These are phyloP conservation scores for Drosophila lacertosa DNA, from an alignment of 1,140 invertebrate genomes.

Conservation along the genomic window DNA sequence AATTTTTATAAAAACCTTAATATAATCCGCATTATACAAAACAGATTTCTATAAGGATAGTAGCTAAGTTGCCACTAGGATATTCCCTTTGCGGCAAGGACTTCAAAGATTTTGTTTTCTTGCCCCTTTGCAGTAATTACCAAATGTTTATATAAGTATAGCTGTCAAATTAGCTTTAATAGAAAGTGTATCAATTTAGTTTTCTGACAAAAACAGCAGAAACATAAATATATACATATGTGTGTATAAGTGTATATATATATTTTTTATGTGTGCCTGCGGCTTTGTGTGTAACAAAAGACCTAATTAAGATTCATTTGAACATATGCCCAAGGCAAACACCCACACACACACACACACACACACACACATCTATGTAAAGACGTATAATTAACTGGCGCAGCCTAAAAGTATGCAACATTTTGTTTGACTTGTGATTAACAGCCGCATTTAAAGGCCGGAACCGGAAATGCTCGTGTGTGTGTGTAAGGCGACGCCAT, in stretches of 20 bases:
- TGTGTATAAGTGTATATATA: neutral
- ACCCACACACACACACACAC: constrained; percentile 10
- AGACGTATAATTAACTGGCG: constrained; percentile 57
- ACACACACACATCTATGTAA: constrained; percentile 28
- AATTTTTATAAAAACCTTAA: too few relatives aligned
- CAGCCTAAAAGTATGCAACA: constrained; percentile 62
- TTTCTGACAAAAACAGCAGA: constrained; percentile 15
- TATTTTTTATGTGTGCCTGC: constrained; percentile 30
- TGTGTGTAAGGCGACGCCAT: neutral
- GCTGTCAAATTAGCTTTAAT: constrained; percentile 26
- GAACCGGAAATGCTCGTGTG: constrained; percentile 5
- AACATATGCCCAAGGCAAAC: constrained; percentile 33
- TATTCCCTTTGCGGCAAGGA: neutral
- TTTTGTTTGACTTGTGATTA: constrained; percentile 75
- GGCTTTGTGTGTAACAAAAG: constrained; percentile 50
- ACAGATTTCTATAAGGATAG: too few relatives aligned
- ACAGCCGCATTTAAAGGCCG: constrained; percentile 52
- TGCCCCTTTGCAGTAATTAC: neutral
- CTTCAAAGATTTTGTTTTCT: constrained; percentile 1
- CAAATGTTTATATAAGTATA: neutral
- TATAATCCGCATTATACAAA: too few relatives aligned
- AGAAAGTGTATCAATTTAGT: constrained; percentile 19
- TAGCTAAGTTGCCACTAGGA: neutral
- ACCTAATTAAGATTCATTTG: constrained; percentile 53
- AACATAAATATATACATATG: neutral